phyloP scores from a whole-genome alignment of 2,113 vertebrate species.

The Alaudala cheleensis region DNA sequence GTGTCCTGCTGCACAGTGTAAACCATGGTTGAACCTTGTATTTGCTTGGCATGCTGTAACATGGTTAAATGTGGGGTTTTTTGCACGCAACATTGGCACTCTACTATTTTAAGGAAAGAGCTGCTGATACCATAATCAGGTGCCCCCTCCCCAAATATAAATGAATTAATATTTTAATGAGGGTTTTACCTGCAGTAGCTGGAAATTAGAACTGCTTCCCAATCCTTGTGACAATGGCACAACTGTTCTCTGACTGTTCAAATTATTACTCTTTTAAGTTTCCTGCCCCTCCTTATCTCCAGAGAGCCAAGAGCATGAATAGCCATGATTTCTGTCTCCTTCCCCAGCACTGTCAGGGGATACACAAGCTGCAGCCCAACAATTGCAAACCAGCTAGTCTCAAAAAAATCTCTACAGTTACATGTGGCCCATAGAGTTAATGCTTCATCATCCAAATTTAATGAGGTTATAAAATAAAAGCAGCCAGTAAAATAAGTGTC shows the following conservation, averaged over 20 bases:
- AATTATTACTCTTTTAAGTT: not conserved
- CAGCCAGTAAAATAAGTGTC: constrained; percentile 50
- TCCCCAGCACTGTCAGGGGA: not conserved
- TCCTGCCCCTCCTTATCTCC: not conserved
- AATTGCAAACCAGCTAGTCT: not conserved
- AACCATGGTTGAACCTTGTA: not conserved
- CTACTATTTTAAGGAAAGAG: not conserved
- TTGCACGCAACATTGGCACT: not conserved
- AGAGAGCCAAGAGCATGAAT: not conserved
- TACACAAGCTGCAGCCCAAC: not conserved
- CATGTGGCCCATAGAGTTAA: constrained; percentile 39
- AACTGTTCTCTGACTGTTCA: not conserved
- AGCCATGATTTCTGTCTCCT: not conserved
- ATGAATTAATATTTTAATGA: not conserved
- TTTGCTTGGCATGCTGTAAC: not conserved
- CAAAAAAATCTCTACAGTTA: not conserved
- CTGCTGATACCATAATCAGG: not conserved
- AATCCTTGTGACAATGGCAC: not conserved
- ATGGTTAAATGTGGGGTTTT: rapidly evolving
- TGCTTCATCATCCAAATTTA: constrained; percentile 50
- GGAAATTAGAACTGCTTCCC: not conserved
- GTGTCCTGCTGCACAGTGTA: not conserved
- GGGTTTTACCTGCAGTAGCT: not conserved
- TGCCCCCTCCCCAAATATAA: not conserved
- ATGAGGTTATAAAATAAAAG: constrained; percentile 62